Evolutionary conservation across 1,140 invertebrate species (phyloP), one percentile per base, ranked within the genome.

Genomic region (Trichonephila clavipes): DNA sequence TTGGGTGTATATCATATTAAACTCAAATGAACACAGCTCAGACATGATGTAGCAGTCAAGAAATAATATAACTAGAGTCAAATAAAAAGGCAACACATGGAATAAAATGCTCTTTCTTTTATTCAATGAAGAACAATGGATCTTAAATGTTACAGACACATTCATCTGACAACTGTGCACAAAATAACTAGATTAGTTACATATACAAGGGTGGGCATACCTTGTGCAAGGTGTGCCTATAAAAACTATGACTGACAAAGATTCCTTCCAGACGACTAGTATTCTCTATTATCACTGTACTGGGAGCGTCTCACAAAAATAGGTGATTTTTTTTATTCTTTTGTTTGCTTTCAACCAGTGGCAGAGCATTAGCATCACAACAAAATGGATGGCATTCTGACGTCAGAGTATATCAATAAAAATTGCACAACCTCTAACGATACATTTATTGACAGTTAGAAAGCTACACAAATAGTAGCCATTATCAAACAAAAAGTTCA

Each of bases 311-410:
- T 86, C 90, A 92, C 90, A 92, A 92, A 92, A 92, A 92, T 92
- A 92, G 90, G 82, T 92, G 62, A 86, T 81, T 64, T 24, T 40
- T 44, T 88, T 44, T 88, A 66, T 77, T 88, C 61, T 86, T 69
- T 85, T 86, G 62, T 81, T 40, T 92, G 40, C 90, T 59, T 86
- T 69, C 28, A 92, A 59, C 24, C 90, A 59, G 66, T 91, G 62
- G 90, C 90, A 92, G 82, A 92, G 82, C 90, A 21, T 92, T 34
- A 58, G 77, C 90, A 92, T 92, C 90, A 92, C 90, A 92, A 92
- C 90, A 72, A 92, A 92, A 92, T 92, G 90, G 90, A 92, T 92
- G 90, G 90, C 90, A 92, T 92, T 92, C 90, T 44, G 77, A 92
- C 28, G 58, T 82, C 51, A 72, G 69, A 90, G 66, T 90, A 61